These are phyloP conservation scores for Calosoma granatense DNA, from an alignment of 1,140 invertebrate genomes.

Conservation along the genomic window DNA sequence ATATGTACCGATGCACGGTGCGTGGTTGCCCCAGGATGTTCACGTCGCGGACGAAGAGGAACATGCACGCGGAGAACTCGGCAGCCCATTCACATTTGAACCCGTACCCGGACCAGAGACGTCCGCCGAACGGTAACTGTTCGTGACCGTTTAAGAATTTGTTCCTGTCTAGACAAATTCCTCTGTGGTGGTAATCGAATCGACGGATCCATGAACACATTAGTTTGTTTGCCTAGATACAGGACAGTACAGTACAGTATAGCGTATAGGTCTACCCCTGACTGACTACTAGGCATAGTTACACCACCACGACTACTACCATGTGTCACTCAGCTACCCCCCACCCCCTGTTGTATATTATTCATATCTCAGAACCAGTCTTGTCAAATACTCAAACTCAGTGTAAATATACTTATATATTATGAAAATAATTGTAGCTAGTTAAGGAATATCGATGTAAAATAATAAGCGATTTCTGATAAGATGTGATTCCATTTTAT, in stretches of 20 bases:
- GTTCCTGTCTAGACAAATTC: constrained; percentile 26
- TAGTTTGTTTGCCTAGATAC: too few relatives aligned
- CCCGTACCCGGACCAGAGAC: constrained; percentile 14
- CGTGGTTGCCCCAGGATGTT: constrained; percentile 74
- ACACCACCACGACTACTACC: too few relatives aligned
- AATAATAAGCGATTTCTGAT: constrained; percentile 24
- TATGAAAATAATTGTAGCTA: neutral
- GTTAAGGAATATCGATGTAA: neutral
- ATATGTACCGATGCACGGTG: constrained; percentile 70
- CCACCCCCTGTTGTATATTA: neutral
- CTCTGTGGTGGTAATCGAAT: constrained; percentile 31
- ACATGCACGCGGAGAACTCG: constrained; percentile 54
- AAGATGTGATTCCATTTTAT: constrained; percentile 24
- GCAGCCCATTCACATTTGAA: constrained; percentile 32
- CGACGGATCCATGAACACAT: neutral
- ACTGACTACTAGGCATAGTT: too few relatives aligned
- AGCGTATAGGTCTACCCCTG: too few relatives aligned
- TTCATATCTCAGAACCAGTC: neutral
- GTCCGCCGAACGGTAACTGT: constrained; percentile 17
- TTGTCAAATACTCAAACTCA: constrained; percentile 6
- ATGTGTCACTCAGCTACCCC: too few relatives aligned
- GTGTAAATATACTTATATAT: constrained; percentile 1
- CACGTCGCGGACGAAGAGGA: constrained; percentile 61
- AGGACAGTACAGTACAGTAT: too few relatives aligned
- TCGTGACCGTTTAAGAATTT: constrained; percentile 30